A percentile compares a stretch with the other conserved stretches of the same genome.
These are phyloP conservation scores for Sicus ferrugineus DNA, from an alignment of 2,888 invertebrate species.

Conservation along the genomic window DNA sequence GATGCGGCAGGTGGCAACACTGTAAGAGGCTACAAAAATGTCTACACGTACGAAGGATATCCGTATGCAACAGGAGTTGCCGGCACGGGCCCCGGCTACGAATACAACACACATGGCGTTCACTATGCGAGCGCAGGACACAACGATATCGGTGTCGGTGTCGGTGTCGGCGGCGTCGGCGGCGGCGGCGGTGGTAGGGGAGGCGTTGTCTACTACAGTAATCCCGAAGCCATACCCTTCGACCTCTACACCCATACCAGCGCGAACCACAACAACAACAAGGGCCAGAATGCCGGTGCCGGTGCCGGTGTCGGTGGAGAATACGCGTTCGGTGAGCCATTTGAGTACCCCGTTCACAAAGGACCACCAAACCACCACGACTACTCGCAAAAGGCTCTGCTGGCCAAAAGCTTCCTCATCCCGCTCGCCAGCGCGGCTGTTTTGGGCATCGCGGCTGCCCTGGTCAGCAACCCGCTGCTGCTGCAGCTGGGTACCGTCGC, in stretches of 20 bases:
- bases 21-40: constrained; percentile 17
- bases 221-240: constrained; percentile 49
- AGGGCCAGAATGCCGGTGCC: constrained; percentile 48
- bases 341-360: constrained; percentile 45
- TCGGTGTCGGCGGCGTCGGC: constrained; percentile 31
- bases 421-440: constrained; percentile 82
- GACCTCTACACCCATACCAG: constrained; percentile 53
- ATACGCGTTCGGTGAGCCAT: constrained; percentile 48
- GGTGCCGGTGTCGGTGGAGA: constrained; percentile 55
- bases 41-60: constrained; percentile 49
- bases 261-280: constrained; percentile 19
- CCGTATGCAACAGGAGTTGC: constrained; percentile 45
- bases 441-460: constrained; percentile 81
- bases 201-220: constrained; percentile 41
- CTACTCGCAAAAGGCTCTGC: constrained; percentile 52
- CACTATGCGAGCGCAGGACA: constrained; percentile 25
- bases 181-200: constrained; percentile 20
- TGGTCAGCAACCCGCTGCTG: constrained; percentile 79
- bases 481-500: constrained; percentile 79
- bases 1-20: constrained; percentile 26
- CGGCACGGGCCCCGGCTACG: constrained; percentile 31
- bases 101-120: constrained; percentile 33
- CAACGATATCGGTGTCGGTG: constrained; percentile 50
- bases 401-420: constrained; percentile 70
- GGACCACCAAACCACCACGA: constrained; percentile 47